Conservation (phyloP, 2,113 vertebrate genomes). For the Pavo muticus region DNA sequence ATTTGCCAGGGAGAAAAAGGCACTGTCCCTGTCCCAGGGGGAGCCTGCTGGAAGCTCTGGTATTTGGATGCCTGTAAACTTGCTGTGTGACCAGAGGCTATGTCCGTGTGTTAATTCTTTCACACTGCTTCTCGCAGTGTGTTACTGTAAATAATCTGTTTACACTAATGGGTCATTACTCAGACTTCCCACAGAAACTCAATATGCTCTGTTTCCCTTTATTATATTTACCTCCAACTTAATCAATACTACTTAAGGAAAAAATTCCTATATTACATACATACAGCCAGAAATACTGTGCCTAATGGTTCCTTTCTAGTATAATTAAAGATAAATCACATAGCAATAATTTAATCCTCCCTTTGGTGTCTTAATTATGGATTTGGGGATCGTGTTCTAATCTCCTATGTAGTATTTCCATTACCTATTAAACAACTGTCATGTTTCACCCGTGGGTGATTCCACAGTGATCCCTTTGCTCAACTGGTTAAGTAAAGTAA, state of each 20-base stretch:
- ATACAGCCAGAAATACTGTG: neutral
- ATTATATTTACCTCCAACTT: neutral
- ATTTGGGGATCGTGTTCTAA: neutral
- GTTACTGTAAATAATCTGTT: conserved; percentile 48
- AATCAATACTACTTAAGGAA: conserved; percentile 14
- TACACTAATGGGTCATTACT: conserved; percentile 30
- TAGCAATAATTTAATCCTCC: neutral
- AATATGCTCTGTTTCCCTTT: conserved; percentile 4
- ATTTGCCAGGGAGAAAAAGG: conserved; percentile 32
- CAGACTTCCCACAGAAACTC: conserved; percentile 40
- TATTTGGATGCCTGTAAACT: conserved; percentile 19
- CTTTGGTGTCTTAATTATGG: neutral
- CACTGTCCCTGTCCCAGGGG: neutral
- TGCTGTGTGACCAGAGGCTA: conserved; percentile 26
- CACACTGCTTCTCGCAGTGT: conserved; percentile 9
- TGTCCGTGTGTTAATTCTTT: conserved; percentile 19
- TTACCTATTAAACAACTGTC: neutral
- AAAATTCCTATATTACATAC: neutral
- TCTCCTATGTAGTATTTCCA: neutral
- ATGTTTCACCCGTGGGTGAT: neutral
- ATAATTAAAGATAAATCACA: neutral
- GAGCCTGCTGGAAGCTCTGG: neutral
- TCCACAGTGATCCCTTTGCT: neutral
- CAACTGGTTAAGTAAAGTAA: too few species aligned
- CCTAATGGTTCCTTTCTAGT: neutral